Percentiles rank a stretch among this genome's conserved stretches.
These are phyloP conservation scores for Orthochromis indermauri DNA, from an alignment of 2,113 vertebrate species.

Conservation along the genomic window DNA sequence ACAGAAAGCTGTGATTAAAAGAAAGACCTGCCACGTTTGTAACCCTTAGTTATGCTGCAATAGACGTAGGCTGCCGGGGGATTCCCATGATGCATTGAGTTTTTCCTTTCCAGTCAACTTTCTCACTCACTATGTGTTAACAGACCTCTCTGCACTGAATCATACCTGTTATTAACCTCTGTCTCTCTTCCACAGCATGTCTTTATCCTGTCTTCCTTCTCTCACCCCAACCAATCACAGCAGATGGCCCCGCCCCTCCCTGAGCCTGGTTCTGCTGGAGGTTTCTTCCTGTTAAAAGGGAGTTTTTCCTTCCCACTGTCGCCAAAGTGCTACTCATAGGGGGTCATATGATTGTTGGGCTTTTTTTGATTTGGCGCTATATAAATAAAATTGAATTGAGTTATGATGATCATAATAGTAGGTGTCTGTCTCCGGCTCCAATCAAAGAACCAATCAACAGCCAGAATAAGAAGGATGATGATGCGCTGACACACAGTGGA, in stretches of 20 bases:
- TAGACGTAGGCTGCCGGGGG: rapidly evolving
- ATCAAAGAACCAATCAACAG: neutral
- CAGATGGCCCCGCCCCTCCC: neutral
- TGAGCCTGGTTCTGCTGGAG: neutral
- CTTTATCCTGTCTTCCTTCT: neutral
- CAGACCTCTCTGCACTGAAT: rapidly evolving
- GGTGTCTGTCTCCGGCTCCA: neutral
- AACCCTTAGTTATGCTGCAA: neutral
- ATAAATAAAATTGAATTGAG: neutral
- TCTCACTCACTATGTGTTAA: rapidly evolving
- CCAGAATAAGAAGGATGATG: neutral
- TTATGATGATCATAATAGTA: neutral
- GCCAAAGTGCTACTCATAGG: rapidly evolving
- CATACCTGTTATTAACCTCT: rapidly evolving
- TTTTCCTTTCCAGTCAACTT: neutral
- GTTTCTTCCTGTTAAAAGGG: neutral
- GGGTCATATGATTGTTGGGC: neutral
- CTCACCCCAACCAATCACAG: neutral
- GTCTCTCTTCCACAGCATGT: neutral
- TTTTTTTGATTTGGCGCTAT: neutral
- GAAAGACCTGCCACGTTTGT: too few species aligned
- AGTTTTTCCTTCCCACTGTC: neutral
- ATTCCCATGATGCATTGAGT: rapidly evolving
- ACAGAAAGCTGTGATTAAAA: too few species aligned
- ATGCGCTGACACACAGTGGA: neutral